Percentiles rank a stretch among this genome's conserved stretches.
phyloP scores from a whole-genome alignment of 1,140 invertebrate species.

The Amyelois transitella region DNA sequence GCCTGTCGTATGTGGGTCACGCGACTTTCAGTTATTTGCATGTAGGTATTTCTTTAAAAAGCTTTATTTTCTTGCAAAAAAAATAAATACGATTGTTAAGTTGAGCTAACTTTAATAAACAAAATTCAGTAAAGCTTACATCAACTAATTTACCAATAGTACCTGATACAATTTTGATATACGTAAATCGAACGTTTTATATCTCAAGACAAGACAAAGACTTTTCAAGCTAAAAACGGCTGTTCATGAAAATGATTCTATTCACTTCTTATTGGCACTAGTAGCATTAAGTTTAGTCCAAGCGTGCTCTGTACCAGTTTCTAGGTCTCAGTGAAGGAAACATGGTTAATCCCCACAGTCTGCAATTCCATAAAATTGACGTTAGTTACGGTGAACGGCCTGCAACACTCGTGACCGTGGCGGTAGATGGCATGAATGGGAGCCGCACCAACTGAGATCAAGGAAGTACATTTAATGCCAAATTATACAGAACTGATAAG shows the following conservation, averaged over 20 bases:
- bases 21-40: constrained; percentile 35
- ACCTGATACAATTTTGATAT: too few relatives aligned
- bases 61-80: constrained; percentile 12
- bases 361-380: constrained; percentile 17
- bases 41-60: constrained; percentile 15
- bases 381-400: constrained; percentile 34
- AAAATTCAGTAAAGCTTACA: too few relatives aligned
- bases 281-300: too few relatives aligned
- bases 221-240: too few relatives aligned
- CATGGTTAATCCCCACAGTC: constrained; percentile 3
- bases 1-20: constrained; percentile 28
- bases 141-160: too few relatives aligned
- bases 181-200: too few relatives aligned
- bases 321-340: constrained; percentile 13
- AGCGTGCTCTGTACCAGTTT: too few relatives aligned
- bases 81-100: too few relatives aligned
- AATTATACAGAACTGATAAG: not conserved
- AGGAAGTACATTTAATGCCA: constrained; percentile 13
- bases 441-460: not conserved
- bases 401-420: constrained; percentile 27
- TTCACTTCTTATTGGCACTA: too few relatives aligned
- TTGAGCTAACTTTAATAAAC: too few relatives aligned
- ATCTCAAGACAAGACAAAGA: too few relatives aligned
- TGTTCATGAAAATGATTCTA: too few relatives aligned
- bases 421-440: constrained; percentile 6